Base-by-base conservation (phyloP, 2,888 invertebrate species). In the Stenotaenia linearis region DNA sequence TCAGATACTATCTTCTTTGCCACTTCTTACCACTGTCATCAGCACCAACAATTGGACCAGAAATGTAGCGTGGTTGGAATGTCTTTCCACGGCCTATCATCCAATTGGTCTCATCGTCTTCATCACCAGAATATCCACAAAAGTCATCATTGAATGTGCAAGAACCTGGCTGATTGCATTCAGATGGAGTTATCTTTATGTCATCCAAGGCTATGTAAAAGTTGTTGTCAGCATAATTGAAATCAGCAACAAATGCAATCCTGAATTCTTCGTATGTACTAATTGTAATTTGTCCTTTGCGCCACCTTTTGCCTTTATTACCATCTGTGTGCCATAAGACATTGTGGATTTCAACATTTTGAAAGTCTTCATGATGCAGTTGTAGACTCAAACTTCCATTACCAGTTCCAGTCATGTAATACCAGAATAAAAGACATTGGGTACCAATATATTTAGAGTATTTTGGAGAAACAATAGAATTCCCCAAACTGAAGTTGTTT, bases 361-460 rank as follows among this genome's bases (percentile, higher is more conserved):
- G 12, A 15, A 25, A 9, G 2, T 25, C 1, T 28, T 12, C n/a
- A 23, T 69, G 10, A 5, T 4, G 4, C 10, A 69, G 69, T 21
- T 75, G 76, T 10, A 75, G 18, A 12, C 15, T 30, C 10, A 75
- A 21, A 12, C 12, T 10, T 6, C 76, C 76, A 37, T 18, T 21
- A 15, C 35, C 76, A 37, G 76, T 35, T 23, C 76, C 76, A 75
- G 35, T 75, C 76, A 75, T 75, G 37, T 75, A 75, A 37, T 75
- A 75, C 76, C 76, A 75, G 35, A 75, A 75, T 37, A 35, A 75
- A 4, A 75, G 30, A 18, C 76, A 75, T 7, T 75, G 76, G 9
- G 76, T 32, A 18, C 76, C 76, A 18, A 32, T 37, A 9, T 74
- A 50, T 5, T 18, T 50, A 28, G 69, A 69, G 28, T 69, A 28